Conservation (phyloP, 2,888 invertebrate genomes). For the Andrena dorsata region DNA sequence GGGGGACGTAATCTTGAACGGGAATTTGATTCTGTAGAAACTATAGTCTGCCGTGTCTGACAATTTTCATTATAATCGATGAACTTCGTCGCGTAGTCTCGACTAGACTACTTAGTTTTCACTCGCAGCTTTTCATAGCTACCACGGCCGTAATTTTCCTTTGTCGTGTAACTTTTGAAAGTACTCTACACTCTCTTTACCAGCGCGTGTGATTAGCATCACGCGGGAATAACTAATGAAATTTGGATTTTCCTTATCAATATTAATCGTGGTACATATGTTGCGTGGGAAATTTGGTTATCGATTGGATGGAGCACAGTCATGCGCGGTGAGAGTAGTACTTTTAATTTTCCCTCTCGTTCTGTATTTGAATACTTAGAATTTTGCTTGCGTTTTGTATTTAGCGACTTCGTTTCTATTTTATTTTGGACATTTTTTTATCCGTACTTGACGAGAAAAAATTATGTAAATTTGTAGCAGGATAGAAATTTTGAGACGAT, state of each 20-base stretch:
- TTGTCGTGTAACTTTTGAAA: not conserved
- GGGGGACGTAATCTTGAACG: not conserved
- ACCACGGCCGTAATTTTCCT: conserved; percentile 31
- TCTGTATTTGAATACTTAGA: no score
- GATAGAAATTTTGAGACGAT: no score
- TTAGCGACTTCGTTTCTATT: no score
- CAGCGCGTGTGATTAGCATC: not conserved
- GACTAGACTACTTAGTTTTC: conserved; percentile 3
- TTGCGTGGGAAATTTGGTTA: not conserved
- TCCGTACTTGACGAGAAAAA: no score
- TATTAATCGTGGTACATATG: not conserved
- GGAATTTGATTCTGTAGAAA: not conserved
- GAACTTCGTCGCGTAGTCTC: conserved; percentile 15
- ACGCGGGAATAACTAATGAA: no score
- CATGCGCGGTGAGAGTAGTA: no score
- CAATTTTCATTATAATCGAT: conserved; percentile 16
- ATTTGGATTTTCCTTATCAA: conserved; percentile 4
- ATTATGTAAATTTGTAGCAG: no score
- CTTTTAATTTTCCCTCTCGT: no score
- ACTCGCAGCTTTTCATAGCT: conserved; percentile 8
- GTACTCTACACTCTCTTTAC: not conserved
- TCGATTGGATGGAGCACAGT: not conserved
- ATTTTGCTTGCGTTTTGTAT: no score
- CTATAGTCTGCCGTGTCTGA: not conserved
- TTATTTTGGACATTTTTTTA: no score